Percentiles rank a stretch among this genome's conserved stretches.
phyloP scores from a whole-genome alignment of 2,797 vertebrate genomes.

The Lithobates pipiens region DNA sequence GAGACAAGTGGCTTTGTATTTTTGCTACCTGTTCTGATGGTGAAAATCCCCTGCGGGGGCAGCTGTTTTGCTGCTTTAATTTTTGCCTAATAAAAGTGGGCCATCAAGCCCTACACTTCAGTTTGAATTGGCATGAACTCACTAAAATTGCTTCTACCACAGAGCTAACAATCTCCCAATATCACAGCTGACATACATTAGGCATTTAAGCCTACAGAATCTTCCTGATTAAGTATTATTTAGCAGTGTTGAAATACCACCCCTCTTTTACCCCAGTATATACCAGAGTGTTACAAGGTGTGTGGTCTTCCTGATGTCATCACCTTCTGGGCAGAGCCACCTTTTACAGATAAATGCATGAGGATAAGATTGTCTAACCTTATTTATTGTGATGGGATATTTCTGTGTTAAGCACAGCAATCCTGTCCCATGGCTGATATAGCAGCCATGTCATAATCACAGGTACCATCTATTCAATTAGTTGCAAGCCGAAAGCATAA shows the following conservation, averaged over 20 bases:
- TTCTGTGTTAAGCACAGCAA: conserved; percentile 40
- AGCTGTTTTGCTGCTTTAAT: no score
- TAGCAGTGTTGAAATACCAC: background rate
- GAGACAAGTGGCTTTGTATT: no score
- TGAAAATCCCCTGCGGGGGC: no score
- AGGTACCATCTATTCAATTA: conserved; percentile 68
- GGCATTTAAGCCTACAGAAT: no score
- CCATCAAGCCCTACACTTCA: no score
- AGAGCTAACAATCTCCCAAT: no score
- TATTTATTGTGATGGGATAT: conserved; percentile 51
- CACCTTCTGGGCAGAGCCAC: conserved; percentile 5
- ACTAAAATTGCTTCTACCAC: no score
- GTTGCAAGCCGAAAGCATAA: conserved; percentile 63
- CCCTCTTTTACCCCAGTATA: background rate
- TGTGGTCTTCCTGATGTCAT: background rate
- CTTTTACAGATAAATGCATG: conserved; percentile 26
- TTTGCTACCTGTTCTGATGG: no score
- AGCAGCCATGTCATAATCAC: conserved; percentile 66
- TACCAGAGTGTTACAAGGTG: background rate
- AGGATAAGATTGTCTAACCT: conserved; percentile 37
- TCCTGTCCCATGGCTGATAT: conserved; percentile 55
- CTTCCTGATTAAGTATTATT: background rate
- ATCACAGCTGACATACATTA: no score
- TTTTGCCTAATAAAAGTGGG: no score
- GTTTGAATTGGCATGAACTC: no score